Evolutionary conservation across 2,113 vertebrate species (phyloP).

Genomic region (Ornithorhynchus anatinus): DNA sequence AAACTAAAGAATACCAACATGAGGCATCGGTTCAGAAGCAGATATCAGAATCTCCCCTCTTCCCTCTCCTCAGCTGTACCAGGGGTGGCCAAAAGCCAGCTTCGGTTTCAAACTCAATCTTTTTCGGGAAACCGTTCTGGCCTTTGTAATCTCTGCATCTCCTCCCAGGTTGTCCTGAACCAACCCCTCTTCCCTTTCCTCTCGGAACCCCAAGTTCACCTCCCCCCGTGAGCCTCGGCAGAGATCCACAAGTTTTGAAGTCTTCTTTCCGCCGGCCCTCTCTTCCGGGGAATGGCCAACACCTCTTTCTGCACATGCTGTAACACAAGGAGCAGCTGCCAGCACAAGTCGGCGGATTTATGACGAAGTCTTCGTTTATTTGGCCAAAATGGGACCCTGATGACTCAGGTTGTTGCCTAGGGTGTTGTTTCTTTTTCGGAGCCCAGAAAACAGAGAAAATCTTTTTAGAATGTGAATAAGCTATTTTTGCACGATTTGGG

Average conservation of each 20-base stretch:
- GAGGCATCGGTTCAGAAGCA: too few relatives aligned
- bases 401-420: background rate
- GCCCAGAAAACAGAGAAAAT: background rate
- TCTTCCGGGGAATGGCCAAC: background rate
- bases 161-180: background rate
- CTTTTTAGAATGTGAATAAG: too few relatives aligned
- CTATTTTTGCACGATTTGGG: too few relatives aligned
- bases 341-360: slow-evolving; percentile 19
- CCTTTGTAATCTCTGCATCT: background rate
- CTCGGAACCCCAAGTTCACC: background rate
- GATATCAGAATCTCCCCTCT: background rate
- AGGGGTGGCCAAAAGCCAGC: background rate
- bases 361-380: slow-evolving; percentile 27
- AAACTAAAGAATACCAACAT: background rate
- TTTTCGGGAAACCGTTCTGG: background rate
- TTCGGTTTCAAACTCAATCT: background rate
- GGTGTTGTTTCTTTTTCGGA: slow-evolving; percentile 6
- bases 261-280: slow-evolving; percentile 2
- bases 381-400: slow-evolving; percentile 17
- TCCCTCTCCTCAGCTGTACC: background rate
- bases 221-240: background rate
- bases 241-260: slow-evolving; percentile 15
- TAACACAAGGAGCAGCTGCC: slow-evolving; percentile 39
- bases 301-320: slow-evolving; percentile 23
- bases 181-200: slow-evolving; percentile 1